phyloP scores from a whole-genome alignment of 1,140 invertebrate genomes.

The Chlorops oryzae region DNA sequence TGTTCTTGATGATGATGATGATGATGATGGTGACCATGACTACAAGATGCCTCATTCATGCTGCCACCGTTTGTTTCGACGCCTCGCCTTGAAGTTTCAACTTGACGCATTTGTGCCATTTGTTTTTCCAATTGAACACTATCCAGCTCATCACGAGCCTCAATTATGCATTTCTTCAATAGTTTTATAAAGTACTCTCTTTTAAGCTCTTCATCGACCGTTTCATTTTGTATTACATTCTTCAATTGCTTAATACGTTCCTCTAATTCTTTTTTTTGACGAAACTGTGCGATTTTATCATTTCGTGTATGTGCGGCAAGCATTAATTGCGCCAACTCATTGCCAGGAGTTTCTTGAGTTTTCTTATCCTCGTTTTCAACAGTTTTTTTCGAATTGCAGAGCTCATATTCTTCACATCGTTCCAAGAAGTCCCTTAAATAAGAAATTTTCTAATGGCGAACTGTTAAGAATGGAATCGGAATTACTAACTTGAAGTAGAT shows the following conservation, averaged over 20 bases:
- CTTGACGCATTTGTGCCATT: constrained; percentile 61
- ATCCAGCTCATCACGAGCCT: constrained; percentile 71
- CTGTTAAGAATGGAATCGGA: not conserved
- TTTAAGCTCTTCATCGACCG: constrained; percentile 73
- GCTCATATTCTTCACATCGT: constrained; percentile 69
- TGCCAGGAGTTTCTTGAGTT: constrained; percentile 11
- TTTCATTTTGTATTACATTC: constrained; percentile 56
- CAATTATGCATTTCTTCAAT: constrained; percentile 67
- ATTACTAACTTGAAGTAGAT: constrained; percentile 64
- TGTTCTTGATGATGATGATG: constrained; percentile 14
- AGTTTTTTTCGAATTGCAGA: constrained; percentile 52
- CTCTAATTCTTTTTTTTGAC: constrained; percentile 73
- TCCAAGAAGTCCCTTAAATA: constrained; percentile 66
- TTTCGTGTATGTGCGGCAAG: constrained; percentile 54
- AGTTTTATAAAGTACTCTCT: constrained; percentile 77
- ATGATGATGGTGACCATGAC: constrained; percentile 16
- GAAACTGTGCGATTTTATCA: constrained; percentile 73
- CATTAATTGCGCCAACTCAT: constrained; percentile 40
- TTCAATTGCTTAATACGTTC: constrained; percentile 61
- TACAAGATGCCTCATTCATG: constrained; percentile 20
- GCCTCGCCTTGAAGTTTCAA: too few relatives aligned
- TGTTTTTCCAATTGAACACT: constrained; percentile 66
- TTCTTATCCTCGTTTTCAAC: not conserved
- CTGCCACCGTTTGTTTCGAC: constrained; percentile 6
- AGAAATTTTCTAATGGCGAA: not conserved